These are phyloP conservation scores for Drosophila mulleri DNA, from an alignment of 2,888 invertebrate species.

Conservation along the genomic window DNA sequence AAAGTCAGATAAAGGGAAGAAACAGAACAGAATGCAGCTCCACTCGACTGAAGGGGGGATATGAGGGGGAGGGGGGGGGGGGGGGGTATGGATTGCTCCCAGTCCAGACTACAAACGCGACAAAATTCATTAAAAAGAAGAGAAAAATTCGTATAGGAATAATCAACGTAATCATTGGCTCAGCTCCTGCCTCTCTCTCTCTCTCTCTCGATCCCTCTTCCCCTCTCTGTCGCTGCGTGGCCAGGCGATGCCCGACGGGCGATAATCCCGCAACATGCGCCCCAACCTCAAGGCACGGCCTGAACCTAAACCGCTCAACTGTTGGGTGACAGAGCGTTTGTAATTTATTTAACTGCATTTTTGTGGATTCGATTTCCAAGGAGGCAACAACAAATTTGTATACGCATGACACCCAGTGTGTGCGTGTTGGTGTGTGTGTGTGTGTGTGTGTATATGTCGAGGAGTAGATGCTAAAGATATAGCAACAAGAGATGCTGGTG, in stretches of 20 bases:
- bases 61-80: background rate
- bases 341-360: slow-evolving; percentile 81
- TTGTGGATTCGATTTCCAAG: slow-evolving; percentile 80
- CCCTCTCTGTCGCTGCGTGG: background rate
- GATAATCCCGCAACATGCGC: slow-evolving; percentile 78
- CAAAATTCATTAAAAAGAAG: slow-evolving; percentile 65
- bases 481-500: slow-evolving; percentile 72
- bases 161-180: slow-evolving; percentile 56
- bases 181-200: background rate
- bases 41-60: background rate
- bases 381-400: slow-evolving; percentile 67
- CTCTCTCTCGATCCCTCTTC: no score
- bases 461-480: slow-evolving; percentile 71
- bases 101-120: slow-evolving; percentile 44
- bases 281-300: slow-evolving; percentile 35
- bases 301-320: slow-evolving; percentile 22
- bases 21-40: background rate
- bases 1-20: slow-evolving; percentile 39
- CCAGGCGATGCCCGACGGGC: slow-evolving; percentile 63
- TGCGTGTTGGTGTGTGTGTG: slow-evolving; percentile 1
- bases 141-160: slow-evolving; percentile 58
- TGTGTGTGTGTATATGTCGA: slow-evolving; percentile 25
- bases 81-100: background rate
- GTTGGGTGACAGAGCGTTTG: slow-evolving; percentile 80
- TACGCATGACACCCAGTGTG: slow-evolving; percentile 53